Evolutionary conservation across 2,797 vertebrate genomes (phyloP).

Genomic region (Artibeus lituratus): DNA sequence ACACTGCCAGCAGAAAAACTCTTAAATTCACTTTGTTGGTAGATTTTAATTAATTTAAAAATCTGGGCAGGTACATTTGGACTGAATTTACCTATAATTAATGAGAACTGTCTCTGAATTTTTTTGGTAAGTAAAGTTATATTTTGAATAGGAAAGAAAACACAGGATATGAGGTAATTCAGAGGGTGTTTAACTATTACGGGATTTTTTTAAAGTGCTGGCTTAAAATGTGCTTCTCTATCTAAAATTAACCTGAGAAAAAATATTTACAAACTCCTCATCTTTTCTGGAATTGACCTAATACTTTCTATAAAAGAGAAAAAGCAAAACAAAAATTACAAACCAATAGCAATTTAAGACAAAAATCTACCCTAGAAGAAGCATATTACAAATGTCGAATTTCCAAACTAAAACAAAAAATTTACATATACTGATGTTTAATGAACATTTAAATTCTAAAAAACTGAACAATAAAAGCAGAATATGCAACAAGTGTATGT

Average conservation of each 20-base stretch:
- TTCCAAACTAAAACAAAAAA: constrained; percentile 27
- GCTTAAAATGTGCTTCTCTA: constrained; percentile 25
- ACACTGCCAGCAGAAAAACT: not conserved
- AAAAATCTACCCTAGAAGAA: not conserved
- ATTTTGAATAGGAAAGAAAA: constrained; percentile 16
- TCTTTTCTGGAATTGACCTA: not conserved
- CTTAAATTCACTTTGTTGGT: not conserved
- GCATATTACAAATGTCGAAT: not conserved
- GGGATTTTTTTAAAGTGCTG: not conserved
- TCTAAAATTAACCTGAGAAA: constrained; percentile 29
- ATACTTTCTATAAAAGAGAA: constrained; percentile 18
- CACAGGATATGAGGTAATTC: not conserved
- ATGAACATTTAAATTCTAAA: constrained; percentile 18
- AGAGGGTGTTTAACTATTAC: not conserved
- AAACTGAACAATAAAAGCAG: not conserved
- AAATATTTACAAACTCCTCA: constrained; percentile 26
- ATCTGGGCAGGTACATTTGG: not conserved
- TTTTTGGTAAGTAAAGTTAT: constrained; percentile 17
- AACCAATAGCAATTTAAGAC: not conserved
- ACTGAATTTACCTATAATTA: constrained; percentile 6
- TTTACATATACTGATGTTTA: not conserved
- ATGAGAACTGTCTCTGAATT: not conserved
- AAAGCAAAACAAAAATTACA: not conserved
- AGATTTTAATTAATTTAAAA: constrained; percentile 27
- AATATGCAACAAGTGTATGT: not conserved